phyloP scores from a whole-genome alignment of 2,888 invertebrate genomes.

The Penaeus monodon region DNA sequence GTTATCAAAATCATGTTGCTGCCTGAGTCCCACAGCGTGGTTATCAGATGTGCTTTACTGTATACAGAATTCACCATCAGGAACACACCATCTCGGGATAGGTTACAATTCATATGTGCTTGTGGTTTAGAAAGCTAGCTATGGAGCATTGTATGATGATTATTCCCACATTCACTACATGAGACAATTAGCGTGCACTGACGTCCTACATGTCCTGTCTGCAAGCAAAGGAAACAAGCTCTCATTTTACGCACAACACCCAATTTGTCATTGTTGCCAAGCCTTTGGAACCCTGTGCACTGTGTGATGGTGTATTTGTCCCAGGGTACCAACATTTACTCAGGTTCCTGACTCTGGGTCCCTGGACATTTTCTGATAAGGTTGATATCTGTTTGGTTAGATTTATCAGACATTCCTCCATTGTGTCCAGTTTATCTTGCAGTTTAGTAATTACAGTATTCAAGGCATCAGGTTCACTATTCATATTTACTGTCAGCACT shows the following conservation, averaged over 20 bases:
- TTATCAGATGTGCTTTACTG: constrained; percentile 4
- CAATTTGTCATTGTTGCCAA: constrained; percentile 13
- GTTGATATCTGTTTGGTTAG: too few relatives aligned
- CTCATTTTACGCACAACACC: not conserved
- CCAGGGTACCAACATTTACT: not conserved
- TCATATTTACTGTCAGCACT: too few relatives aligned
- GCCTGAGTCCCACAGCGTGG: constrained; percentile 28
- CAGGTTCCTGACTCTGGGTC: too few relatives aligned
- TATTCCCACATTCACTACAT: constrained; percentile 11
- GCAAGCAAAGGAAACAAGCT: constrained; percentile 2
- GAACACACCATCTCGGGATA: not conserved
- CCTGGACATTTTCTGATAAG: too few relatives aligned
- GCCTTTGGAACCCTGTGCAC: not conserved
- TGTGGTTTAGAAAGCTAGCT: not conserved
- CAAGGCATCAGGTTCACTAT: too few relatives aligned
- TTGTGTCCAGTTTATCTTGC: too few relatives aligned
- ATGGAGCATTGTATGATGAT: not conserved
- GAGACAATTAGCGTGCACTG: not conserved
- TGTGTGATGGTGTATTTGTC: not conserved
- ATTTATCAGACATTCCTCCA: too few relatives aligned
- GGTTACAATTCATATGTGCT: not conserved
- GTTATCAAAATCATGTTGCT: not conserved
- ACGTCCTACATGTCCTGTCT: not conserved
- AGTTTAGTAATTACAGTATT: too few relatives aligned
- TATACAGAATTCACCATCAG: constrained; percentile 4